Evolutionary conservation across 2,797 vertebrate species (phyloP).

Genomic region (Gymnoscopelus braueri): DNA sequence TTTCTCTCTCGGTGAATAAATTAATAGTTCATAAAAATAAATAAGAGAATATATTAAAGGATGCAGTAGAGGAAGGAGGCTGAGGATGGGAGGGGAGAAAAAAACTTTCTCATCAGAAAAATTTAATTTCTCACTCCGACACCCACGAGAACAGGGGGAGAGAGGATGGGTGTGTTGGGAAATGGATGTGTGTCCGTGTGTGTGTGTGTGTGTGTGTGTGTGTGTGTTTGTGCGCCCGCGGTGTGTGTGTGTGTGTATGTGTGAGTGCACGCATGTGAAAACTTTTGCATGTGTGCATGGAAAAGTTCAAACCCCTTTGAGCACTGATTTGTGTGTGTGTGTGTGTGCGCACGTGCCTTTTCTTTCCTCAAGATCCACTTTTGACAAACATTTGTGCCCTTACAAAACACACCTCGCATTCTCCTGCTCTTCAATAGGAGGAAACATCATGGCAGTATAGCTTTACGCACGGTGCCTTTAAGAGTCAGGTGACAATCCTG

Average conservation of each 20-base stretch:
- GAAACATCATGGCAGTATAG: conserved; percentile 14
- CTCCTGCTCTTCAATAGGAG: conserved; percentile 16
- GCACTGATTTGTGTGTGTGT: conserved; percentile 57
- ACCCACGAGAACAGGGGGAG: conserved; percentile 77
- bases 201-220: conserved; percentile 40
- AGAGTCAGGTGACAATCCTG: no score
- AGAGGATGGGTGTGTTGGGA: conserved; percentile 40
- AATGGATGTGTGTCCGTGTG: conserved; percentile 44
- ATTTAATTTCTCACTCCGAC: conserved; percentile 88
- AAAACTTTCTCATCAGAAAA: conserved; percentile 86
- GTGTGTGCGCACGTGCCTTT: conserved; percentile 39
- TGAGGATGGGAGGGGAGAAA: conserved; percentile 69
- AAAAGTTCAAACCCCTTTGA: conserved; percentile 58
- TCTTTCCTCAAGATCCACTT: conserved; percentile 53
- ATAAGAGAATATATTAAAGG: conserved; percentile 85
- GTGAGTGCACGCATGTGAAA: conserved; percentile 52
- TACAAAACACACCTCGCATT: conserved; percentile 39
- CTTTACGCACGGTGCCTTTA: no score
- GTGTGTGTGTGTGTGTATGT: conserved; percentile 35
- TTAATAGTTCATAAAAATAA: conserved; percentile 85
- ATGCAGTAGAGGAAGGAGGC: conserved; percentile 63
- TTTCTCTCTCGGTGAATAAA: conserved; percentile 80
- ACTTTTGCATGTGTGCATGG: conserved; percentile 35
- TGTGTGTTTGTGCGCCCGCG: conserved; percentile 24
- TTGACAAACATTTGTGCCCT: conserved; percentile 62